Evolutionary conservation across 2,113 vertebrate species (phyloP).

Genomic region (Glaucidium brasilianum): DNA sequence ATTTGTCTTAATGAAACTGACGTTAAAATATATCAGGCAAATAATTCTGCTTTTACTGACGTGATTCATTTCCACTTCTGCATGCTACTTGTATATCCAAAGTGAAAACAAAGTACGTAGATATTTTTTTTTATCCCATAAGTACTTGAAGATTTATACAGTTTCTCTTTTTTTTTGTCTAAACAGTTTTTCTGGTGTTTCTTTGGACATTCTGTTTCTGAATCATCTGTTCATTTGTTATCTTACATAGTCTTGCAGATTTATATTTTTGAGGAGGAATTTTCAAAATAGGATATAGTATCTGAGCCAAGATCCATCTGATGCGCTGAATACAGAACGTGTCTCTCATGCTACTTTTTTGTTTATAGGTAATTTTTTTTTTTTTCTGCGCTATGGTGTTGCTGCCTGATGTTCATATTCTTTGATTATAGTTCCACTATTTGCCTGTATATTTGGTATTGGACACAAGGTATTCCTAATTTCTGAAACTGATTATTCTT

Average conservation of each 20-base stretch:
- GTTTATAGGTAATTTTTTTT: neutral
- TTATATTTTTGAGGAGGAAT: neutral
- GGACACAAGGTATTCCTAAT: neutral
- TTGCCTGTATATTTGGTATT: neutral
- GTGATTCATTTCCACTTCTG: neutral
- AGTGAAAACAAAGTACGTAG: neutral
- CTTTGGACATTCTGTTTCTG: neutral
- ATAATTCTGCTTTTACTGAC: neutral
- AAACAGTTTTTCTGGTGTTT: neutral
- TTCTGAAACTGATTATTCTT: neutral
- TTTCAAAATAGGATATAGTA: neutral
- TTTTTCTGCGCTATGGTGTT: neutral
- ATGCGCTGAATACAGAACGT: neutral
- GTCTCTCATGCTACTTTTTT: rapidly evolving
- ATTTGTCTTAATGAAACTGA: neutral
- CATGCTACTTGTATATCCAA: neutral
- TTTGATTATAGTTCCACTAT: rapidly evolving
- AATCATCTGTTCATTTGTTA: neutral
- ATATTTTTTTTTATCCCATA: neutral
- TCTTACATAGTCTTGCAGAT: neutral
- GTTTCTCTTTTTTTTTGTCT: neutral
- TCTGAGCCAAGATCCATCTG: neutral
- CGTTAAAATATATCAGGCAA: neutral
- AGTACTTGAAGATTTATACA: neutral
- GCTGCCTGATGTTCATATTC: neutral